Percentiles rank a stretch among this genome's conserved stretches.
These are phyloP conservation scores for Buceros bicornis DNA, from an alignment of 2,797 vertebrate genomes.

Conservation along the genomic window DNA sequence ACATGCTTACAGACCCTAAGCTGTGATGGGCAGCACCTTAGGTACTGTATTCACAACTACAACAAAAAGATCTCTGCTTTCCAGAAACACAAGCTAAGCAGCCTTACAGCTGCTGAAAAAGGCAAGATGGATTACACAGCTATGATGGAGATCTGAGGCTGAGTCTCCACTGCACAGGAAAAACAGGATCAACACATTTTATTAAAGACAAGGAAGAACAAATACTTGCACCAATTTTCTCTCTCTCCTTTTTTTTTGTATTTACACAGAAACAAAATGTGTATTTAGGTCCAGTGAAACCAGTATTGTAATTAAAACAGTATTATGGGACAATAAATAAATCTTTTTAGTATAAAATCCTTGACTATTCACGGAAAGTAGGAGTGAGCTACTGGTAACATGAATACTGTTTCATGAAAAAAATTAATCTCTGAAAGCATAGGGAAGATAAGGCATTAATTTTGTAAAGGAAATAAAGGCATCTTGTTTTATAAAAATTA, in stretches of 20 bases:
- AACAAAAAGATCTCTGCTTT: not conserved
- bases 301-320: not conserved
- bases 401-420: not conserved
- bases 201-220: not conserved
- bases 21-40: not conserved
- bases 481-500: not conserved
- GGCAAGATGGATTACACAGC: not conserved
- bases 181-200: not conserved
- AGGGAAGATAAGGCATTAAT: not conserved
- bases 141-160: not conserved
- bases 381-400: not conserved
- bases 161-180: not conserved
- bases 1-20: not conserved
- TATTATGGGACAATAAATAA: not conserved
- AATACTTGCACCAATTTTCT: not conserved
- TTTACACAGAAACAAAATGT: not conserved
- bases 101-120: not conserved
- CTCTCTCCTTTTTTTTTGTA: not conserved
- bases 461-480: not conserved
- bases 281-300: not conserved
- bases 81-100: not conserved
- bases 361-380: not conserved
- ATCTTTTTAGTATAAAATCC: not conserved
- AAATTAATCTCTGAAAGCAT: not conserved
- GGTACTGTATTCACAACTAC: not conserved